phyloP scores from a whole-genome alignment of 2,888 invertebrate species.

The Hydriomena furcata region DNA sequence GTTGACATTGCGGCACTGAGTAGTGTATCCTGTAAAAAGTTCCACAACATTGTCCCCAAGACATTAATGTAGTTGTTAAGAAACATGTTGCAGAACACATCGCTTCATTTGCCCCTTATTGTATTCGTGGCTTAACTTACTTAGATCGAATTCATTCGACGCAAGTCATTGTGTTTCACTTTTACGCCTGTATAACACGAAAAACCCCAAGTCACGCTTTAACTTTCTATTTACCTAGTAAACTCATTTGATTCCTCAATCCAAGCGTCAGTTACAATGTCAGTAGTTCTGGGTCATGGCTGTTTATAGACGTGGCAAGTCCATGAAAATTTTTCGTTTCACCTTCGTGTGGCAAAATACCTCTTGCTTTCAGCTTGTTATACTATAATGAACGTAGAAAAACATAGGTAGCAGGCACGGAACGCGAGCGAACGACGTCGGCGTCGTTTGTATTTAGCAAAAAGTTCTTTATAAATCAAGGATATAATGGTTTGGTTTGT shows the following conservation, averaged over 20 bases:
- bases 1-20: no score
- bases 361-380: conserved; percentile 28
- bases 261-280: conserved; percentile 22
- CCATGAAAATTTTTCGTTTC: conserved; percentile 35
- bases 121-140: no score
- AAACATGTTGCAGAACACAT: no score
- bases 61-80: no score
- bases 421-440: conserved; percentile 14
- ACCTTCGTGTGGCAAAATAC: conserved; percentile 30
- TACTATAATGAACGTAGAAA: conserved; percentile 21
- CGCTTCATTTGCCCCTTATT: no score
- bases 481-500: conserved; percentile 22
- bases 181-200: background rate
- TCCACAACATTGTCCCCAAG: no score
- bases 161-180: no score
- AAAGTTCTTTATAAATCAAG: conserved; percentile 15
- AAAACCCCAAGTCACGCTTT: conserved; percentile 4
- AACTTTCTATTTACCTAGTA: conserved; percentile 3
- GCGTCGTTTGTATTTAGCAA: conserved; percentile 17
- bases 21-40: no score
- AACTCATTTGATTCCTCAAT: conserved; percentile 17
- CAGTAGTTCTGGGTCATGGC: conserved; percentile 35
- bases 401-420: conserved; percentile 7
- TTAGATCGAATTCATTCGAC: no score
- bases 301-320: conserved; percentile 30